Evolutionary conservation across 2,888 invertebrate genomes (phyloP).

Genomic region (Tachina grossa): DNA sequence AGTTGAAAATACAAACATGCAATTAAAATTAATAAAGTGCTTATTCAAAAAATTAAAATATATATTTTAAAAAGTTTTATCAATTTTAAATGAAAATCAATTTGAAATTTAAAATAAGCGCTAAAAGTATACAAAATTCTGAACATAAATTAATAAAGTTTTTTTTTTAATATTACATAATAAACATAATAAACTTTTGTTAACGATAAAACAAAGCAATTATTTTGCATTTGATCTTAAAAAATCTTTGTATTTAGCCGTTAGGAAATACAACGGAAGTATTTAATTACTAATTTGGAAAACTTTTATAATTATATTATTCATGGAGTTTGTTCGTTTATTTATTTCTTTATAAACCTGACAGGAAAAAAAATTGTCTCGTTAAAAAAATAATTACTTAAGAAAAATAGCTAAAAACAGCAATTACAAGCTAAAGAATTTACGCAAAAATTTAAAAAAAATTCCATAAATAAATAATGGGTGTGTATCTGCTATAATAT

Average conservation of each 20-base stretch:
- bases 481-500: conserved; percentile 53
- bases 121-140: background rate
- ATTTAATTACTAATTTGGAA: conserved; percentile 61
- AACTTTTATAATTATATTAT: conserved; percentile 38
- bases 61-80: background rate
- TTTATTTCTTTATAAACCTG: conserved; percentile 46
- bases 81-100: background rate
- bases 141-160: background rate
- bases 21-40: conserved; percentile 16
- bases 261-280: conserved; percentile 54
- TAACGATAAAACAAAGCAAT: background rate
- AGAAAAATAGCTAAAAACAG: background rate
- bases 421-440: background rate
- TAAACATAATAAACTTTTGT: background rate
- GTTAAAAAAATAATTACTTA: background rate
- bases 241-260: background rate
- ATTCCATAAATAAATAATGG: conserved; percentile 41
- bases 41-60: conserved; percentile 2
- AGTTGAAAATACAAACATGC: background rate
- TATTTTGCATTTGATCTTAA: background rate
- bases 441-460: conserved; percentile 10
- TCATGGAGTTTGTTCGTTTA: conserved; percentile 38
- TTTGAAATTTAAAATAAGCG: background rate
- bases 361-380: background rate
- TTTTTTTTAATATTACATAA: background rate